Evolutionary conservation across 2,797 vertebrate genomes (phyloP), one percentile per base, ranked within the genome.

Genomic region (Vultur gryphus): DNA sequence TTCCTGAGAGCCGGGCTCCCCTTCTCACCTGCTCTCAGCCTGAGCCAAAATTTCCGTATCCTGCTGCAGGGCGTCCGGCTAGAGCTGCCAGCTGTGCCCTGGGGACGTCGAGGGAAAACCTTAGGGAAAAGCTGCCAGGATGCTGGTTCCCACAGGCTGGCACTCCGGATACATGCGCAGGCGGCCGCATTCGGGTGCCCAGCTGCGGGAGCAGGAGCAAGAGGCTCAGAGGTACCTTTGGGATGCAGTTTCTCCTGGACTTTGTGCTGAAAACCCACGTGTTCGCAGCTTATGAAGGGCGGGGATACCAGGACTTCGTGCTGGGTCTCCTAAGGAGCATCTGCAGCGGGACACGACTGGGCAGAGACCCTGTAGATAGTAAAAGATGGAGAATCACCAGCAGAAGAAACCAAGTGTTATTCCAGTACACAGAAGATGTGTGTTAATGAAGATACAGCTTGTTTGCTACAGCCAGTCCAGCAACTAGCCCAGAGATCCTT

Each of bases 81-180:
- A 65, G 58, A 73, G 35, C 71, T 76, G 11, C 64, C 67, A 43
- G 1, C 43, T 39, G 9, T 5, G 16, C 35, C n/a, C 46, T 1
- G 5, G 51, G 25, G 48, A 51, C 1, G 4, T 4, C 2, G 6
- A 41, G n/a, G 58, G 52, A 12, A 78, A 75, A 20, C 20, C 37
- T 26, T 6, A 20, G 55, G 73, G 66, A 33, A 78, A 71, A 44
- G 2, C 37, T 52, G 3, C 35, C 1, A 9, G 80, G 57, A 76
- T n/a, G 46, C 29, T 37, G 20, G 16, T 29, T 48, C 46, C n/a
- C 48, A 26, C 11, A 25, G 65, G 51, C 1, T 69, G 76, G 44
- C 49, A 29, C 43, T 41, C 17, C 0, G 3, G 49, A 3, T 37
- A 3, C 2, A 4, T 31, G 52, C 2, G 7, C 11, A 7, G 55